Evolutionary conservation across 2,797 vertebrate species (phyloP).

Genomic region (Takifugu ocellatus): DNA sequence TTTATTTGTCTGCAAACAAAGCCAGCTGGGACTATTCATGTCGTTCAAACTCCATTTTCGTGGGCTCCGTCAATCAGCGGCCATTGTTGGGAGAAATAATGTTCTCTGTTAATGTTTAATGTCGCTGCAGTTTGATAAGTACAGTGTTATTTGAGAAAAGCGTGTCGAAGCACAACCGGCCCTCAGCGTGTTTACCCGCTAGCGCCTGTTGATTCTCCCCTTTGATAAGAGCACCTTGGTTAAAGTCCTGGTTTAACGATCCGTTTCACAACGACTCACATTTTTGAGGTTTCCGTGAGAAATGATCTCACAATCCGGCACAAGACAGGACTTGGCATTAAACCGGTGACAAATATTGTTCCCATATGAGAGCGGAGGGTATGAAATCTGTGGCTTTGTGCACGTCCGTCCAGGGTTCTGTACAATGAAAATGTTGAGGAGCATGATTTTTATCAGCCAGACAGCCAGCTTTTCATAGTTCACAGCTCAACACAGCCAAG

Average conservation of each 20-base stretch:
- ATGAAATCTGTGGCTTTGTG: slow-evolving; percentile 22
- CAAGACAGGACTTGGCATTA: background rate
- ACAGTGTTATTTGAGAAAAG: slow-evolving; percentile 28
- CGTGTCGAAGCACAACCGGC: slow-evolving; percentile 31
- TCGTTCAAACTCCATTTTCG: slow-evolving; percentile 56
- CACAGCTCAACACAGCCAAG: slow-evolving; percentile 60
- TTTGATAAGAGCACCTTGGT: slow-evolving; percentile 32
- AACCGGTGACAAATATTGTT: slow-evolving; percentile 11
- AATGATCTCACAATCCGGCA: background rate
- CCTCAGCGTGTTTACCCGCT: slow-evolving; percentile 54
- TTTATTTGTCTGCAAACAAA: slow-evolving; percentile 63
- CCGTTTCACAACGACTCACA: background rate
- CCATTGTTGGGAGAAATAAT: slow-evolving; percentile 48
- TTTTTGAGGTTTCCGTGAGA: background rate
- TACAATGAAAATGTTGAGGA: slow-evolving; percentile 56
- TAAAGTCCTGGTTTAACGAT: slow-evolving; percentile 5
- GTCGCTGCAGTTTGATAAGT: slow-evolving; percentile 25
- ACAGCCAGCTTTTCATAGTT: slow-evolving; percentile 62
- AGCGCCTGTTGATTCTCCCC: slow-evolving; percentile 59
- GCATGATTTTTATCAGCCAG: slow-evolving; percentile 46
- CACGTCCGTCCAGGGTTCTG: slow-evolving; percentile 29
- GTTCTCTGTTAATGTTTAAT: slow-evolving; percentile 66
- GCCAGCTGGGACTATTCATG: slow-evolving; percentile 63
- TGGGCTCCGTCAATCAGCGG: slow-evolving; percentile 60
- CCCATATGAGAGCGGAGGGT: slow-evolving; percentile 8